Evolutionary conservation across 2,888 invertebrate species (phyloP).

Genomic region (Trachelus troglodyta): DNA sequence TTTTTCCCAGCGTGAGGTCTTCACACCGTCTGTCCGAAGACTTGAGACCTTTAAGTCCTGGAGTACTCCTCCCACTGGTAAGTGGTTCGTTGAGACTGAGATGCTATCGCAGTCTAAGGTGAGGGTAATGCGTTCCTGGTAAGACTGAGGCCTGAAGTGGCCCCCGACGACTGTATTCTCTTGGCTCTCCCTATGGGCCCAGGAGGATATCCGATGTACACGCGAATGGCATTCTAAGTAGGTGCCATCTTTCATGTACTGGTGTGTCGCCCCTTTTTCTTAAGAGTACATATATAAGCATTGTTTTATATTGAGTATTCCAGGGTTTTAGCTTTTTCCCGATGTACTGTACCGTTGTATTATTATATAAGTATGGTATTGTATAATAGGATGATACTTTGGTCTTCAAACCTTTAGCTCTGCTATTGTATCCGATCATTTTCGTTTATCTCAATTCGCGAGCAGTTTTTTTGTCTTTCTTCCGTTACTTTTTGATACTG

Average conservation of each 20-base stretch:
- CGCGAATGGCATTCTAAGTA: conserved; percentile 20
- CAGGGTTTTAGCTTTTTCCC: neutral
- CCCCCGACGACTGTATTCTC: conserved; percentile 3
- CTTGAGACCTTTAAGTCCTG: neutral
- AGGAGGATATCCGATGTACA: conserved; percentile 20
- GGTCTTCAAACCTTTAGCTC: neutral
- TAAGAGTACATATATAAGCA: neutral
- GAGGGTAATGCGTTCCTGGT: conserved; percentile 21
- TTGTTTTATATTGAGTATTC: neutral
- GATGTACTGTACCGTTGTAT: neutral
- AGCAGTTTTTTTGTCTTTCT: neutral
- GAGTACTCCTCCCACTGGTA: conserved; percentile 1
- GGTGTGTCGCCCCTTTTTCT: neutral
- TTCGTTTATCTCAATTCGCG: neutral
- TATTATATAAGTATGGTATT: neutral
- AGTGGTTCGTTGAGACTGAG: conserved; percentile 15
- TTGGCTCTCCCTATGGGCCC: conserved; percentile 8
- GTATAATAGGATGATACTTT: neutral
- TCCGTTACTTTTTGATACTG: neutral
- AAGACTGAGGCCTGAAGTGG: conserved; percentile 2
- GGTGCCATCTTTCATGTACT: conserved; percentile 4
- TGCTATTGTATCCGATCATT: neutral
- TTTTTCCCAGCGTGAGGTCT: neutral
- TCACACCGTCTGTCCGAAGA: neutral
- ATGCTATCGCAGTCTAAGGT: conserved; percentile 18